phyloP scores from a whole-genome alignment of 2,113 vertebrate genomes.

The Tinamus guttatus region DNA sequence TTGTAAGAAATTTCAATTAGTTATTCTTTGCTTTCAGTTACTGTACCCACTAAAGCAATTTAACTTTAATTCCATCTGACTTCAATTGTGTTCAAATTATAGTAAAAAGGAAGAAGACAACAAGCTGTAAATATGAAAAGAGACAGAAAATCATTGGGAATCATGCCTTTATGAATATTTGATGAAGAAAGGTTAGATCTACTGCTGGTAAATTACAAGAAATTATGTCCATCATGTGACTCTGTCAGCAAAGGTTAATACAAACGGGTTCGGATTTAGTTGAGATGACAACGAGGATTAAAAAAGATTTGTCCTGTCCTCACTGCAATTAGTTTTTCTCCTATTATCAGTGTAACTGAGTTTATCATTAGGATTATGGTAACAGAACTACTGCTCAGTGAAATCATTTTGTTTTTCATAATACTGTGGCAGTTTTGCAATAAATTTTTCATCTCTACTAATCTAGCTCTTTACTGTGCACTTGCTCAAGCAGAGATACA shows the following conservation, averaged over 20 bases:
- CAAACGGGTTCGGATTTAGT: constrained; percentile 88
- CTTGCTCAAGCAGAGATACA: constrained; percentile 54
- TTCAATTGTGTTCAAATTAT: constrained; percentile 89
- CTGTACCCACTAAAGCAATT: constrained; percentile 78
- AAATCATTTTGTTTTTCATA: constrained; percentile 70
- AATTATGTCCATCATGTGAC: constrained; percentile 90
- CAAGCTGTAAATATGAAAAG: constrained; percentile 95
- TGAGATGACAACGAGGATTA: constrained; percentile 88
- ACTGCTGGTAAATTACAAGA: constrained; percentile 95
- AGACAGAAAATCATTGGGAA: constrained; percentile 99
- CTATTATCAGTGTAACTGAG: constrained; percentile 77
- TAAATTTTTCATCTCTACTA: constrained; percentile 78
- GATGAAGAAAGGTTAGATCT: constrained; percentile 92
- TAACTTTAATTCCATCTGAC: constrained; percentile 91
- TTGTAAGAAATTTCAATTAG: constrained; percentile 34
- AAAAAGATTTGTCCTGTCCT: constrained; percentile 86
- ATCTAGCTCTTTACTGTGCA: constrained; percentile 73
- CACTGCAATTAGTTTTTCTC: constrained; percentile 85
- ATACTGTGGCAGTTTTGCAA: constrained; percentile 54
- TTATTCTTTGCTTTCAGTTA: constrained; percentile 70
- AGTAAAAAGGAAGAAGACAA: constrained; percentile 90
- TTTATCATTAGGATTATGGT: constrained; percentile 74
- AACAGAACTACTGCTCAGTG: constrained; percentile 42
- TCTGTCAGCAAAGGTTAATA: constrained; percentile 94
- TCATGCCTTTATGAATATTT: constrained; percentile 98